These are phyloP conservation scores for Miniopterus natalensis DNA, from an alignment of 2,113 vertebrate genomes.

Conservation along the genomic window DNA sequence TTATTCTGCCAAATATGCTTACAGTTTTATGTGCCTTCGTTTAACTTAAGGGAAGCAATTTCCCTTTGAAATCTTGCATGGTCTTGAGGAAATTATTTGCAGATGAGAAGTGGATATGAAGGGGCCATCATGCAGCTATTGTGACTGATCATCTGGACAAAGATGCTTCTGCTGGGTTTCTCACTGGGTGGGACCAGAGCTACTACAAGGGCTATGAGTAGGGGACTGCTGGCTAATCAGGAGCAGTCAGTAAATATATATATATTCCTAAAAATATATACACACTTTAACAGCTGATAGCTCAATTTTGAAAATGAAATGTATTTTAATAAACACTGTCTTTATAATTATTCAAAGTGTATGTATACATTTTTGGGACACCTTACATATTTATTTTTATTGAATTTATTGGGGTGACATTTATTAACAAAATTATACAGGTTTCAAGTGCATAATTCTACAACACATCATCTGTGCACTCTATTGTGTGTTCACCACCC, in stretches of 20 bases:
- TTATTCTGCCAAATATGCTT: background rate
- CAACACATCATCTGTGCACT: background rate
- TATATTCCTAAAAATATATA: too few relatives aligned
- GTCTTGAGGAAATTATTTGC: background rate
- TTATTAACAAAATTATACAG: background rate
- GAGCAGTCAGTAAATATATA: rapidly evolving
- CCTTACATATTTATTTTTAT: background rate
- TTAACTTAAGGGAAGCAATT: background rate
- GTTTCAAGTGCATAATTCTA: background rate
- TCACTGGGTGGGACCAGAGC: rapidly evolving
- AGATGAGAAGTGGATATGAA: background rate
- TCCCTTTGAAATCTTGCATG: background rate
- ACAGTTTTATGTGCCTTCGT: background rate
- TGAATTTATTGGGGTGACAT: background rate
- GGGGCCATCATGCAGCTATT: rapidly evolving
- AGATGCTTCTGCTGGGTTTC: rapidly evolving
- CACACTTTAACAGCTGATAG: too few relatives aligned
- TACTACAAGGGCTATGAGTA: rapidly evolving
- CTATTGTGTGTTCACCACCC: background rate
- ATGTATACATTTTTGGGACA: too few relatives aligned
- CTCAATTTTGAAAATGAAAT: too few relatives aligned
- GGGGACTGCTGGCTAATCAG: rapidly evolving
- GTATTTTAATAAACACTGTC: too few relatives aligned
- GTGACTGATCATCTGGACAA: rapidly evolving
- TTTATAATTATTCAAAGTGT: too few relatives aligned